These are phyloP conservation scores for Nymphalis io DNA, from an alignment of 1,140 invertebrate genomes.

Conservation along the genomic window DNA sequence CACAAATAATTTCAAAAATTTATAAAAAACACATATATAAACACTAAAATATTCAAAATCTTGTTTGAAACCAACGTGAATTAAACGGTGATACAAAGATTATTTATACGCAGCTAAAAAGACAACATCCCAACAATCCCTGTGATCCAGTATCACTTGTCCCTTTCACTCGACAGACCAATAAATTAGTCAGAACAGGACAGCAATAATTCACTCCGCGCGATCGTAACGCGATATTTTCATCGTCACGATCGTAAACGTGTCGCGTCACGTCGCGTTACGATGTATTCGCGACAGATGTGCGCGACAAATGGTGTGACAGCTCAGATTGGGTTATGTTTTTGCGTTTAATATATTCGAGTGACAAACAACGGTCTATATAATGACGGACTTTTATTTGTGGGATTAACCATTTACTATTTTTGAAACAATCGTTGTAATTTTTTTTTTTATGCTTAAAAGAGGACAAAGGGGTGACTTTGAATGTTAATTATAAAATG, in stretches of 20 bases:
- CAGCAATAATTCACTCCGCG: conserved; percentile 59
- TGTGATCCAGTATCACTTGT: conserved; percentile 43
- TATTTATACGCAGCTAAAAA: conserved; percentile 10
- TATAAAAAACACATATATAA: too few species aligned
- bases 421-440: background rate
- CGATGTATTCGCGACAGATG: conserved; percentile 51
- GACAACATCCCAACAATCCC: conserved; percentile 32
- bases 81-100: background rate
- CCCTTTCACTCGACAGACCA: conserved; percentile 52
- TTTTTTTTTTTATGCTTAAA: background rate
- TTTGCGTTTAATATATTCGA: conserved; percentile 26
- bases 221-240: conserved; percentile 60
- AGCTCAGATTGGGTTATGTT: conserved; percentile 40
- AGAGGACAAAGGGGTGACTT: too few species aligned
- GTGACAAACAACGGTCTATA: background rate
- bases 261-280: conserved; percentile 47
- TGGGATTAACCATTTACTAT: background rate
- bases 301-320: conserved; percentile 40
- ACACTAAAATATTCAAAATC: too few species aligned
- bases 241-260: conserved; percentile 63
- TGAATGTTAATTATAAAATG: too few species aligned
- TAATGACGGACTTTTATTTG: background rate
- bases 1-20: too few species aligned
- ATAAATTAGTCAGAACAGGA: conserved; percentile 60
- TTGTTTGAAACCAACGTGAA: conserved; percentile 15